Evolutionary conservation across 2,113 vertebrate genomes (phyloP).

Genomic region (Nibea albiflora): DNA sequence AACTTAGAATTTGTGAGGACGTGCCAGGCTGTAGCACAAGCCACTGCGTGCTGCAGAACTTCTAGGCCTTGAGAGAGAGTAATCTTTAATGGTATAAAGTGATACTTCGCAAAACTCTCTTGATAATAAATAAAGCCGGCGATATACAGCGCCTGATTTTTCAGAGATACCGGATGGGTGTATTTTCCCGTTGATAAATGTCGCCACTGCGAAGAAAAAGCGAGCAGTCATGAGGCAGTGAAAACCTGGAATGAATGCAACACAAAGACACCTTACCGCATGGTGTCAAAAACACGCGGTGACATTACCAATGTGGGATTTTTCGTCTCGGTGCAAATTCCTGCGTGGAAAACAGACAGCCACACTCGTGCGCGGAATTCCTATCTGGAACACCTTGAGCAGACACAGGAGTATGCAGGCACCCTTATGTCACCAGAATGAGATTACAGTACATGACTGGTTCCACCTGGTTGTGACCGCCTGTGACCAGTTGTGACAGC

Average conservation of each 20-base stretch:
- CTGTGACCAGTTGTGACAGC: constrained; percentile 66
- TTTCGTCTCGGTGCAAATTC: background rate
- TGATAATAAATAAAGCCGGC: constrained; percentile 42
- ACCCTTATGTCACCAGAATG: constrained; percentile 16
- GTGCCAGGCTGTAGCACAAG: constrained; percentile 15
- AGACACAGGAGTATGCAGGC: constrained; percentile 23
- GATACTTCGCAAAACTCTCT: constrained; percentile 29
- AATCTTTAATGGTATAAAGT: constrained; percentile 41
- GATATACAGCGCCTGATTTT: constrained; percentile 29
- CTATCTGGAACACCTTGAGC: background rate
- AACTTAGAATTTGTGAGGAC: constrained; percentile 33
- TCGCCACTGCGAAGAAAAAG: constrained; percentile 25
- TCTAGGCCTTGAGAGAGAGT: constrained; percentile 11
- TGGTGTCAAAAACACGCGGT: background rate
- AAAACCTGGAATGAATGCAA: constrained; percentile 20
- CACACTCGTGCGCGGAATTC: constrained; percentile 15
- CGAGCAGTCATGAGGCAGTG: background rate
- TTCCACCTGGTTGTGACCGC: constrained; percentile 57
- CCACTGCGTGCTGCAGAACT: constrained; percentile 15
- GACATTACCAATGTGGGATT: background rate
- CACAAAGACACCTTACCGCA: background rate
- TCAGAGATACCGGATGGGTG: constrained; percentile 18
- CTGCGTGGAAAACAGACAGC: background rate
- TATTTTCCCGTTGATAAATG: constrained; percentile 53
- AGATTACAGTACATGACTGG: constrained; percentile 51